phyloP scores from a whole-genome alignment of 2,113 vertebrate species.

The Oncorhynchus clarkii region DNA sequence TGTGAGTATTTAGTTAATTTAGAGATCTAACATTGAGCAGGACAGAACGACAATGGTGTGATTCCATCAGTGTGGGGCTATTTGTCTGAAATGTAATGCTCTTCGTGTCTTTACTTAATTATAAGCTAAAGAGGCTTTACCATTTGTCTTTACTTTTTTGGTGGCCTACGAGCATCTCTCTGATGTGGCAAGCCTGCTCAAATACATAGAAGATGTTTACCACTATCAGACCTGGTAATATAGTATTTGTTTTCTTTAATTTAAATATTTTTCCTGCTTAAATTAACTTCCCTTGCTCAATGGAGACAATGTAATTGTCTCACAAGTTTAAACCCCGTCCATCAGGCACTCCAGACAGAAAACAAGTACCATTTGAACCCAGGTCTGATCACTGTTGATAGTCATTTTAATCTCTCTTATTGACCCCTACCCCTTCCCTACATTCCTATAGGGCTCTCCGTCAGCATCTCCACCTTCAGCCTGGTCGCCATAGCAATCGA shows the following conservation, averaged over 20 bases:
- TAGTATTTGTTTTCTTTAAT: no score
- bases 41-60: background rate
- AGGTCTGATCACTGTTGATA: background rate
- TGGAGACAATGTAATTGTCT: no score
- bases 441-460: conserved; percentile 80
- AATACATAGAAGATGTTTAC: background rate
- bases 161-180: background rate
- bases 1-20: background rate
- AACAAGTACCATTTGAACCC: background rate
- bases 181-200: background rate
- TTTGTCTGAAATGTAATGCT: background rate
- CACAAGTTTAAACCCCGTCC: no score
- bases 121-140: background rate
- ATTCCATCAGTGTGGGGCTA: background rate
- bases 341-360: background rate
- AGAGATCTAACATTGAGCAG: background rate
- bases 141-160: background rate
- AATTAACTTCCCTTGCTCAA: no score
- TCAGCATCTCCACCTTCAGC: conserved; percentile 94
- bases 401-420: background rate
- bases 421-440: background rate
- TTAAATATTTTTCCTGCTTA: no score
- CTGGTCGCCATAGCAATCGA: conserved; percentile 95
- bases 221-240: no score
- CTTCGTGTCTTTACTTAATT: background rate